A percentile compares a stretch with the other conserved stretches of the same genome.
phyloP scores from a whole-genome alignment of 2,888 invertebrate species.

The Sepiola atlantica region DNA sequence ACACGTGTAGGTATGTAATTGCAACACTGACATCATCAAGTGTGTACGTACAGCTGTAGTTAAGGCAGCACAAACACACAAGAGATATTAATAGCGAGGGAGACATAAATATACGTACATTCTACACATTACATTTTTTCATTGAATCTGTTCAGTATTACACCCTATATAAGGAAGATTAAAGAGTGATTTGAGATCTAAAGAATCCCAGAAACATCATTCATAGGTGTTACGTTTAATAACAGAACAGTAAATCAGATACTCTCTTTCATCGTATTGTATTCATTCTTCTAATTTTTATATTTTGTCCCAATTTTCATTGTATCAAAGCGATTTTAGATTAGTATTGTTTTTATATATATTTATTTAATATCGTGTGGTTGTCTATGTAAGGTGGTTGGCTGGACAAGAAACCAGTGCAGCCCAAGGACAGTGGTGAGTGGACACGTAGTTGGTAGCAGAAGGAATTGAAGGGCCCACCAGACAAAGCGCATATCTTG shows the following conservation, averaged over 20 bases:
- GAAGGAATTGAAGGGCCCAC: slow-evolving; percentile 1
- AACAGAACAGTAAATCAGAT: neutral
- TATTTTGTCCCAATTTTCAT: neutral
- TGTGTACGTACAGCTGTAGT: neutral
- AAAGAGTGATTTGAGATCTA: neutral
- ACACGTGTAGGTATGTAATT: slow-evolving; percentile 32
- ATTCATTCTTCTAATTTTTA: neutral
- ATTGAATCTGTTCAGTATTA: neutral
- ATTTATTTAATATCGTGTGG: neutral
- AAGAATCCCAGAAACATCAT: neutral
- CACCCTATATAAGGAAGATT: neutral
- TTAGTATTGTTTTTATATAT: neutral
- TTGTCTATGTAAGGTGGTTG: neutral
- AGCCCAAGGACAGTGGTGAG: slow-evolving; percentile 22
- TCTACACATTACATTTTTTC: neutral
- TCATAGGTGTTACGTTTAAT: neutral
- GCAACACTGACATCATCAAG: neutral
- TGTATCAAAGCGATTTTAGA: neutral
- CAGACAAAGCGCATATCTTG: slow-evolving; percentile 14
- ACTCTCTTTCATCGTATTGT: neutral
- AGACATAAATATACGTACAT: neutral
- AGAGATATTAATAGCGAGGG: too few species aligned
- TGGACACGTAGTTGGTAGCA: slow-evolving; percentile 32
- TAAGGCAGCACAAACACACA: neutral
- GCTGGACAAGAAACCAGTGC: neutral